A percentile compares a stretch with the other conserved stretches of the same genome.
Conservation (phyloP, 2,797 vertebrate species). For the Alca torda region DNA sequence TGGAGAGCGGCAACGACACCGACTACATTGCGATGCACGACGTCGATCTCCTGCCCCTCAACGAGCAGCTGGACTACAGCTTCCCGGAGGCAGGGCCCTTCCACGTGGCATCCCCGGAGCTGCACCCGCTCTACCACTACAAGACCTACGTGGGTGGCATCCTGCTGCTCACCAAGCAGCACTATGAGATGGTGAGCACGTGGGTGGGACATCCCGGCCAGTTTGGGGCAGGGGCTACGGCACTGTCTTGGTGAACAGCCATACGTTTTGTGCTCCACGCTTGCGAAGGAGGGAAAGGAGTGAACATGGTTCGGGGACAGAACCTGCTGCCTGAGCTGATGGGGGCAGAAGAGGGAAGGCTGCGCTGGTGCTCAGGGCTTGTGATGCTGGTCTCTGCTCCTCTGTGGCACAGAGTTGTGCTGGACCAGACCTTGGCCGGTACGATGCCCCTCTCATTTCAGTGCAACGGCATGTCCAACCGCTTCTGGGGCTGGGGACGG, state of each 20-base stretch:
- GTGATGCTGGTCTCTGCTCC: neutral
- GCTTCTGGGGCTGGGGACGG: slow-evolving; percentile 98
- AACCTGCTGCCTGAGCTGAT: neutral
- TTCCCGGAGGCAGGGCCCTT: slow-evolving; percentile 92
- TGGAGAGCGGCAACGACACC: slow-evolving; percentile 92
- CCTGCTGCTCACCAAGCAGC: slow-evolving; percentile 93
- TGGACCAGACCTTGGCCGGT: neutral
- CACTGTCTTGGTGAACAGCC: fast-evolving
- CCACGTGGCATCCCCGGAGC: slow-evolving; percentile 93
- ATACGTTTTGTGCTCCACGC: fast-evolving
- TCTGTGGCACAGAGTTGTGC: neutral
- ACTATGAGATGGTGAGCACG: slow-evolving; percentile 87
- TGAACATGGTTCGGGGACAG: neutral
- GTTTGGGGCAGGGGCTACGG: neutral
- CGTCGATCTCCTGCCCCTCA: slow-evolving; percentile 93
- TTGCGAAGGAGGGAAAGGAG: neutral
- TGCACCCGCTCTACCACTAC: slow-evolving; percentile 97
- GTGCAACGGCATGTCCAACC: slow-evolving; percentile 99
- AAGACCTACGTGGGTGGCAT: slow-evolving; percentile 97
- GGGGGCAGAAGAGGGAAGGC: neutral
- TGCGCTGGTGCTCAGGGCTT: neutral
- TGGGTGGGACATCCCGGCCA: fast-evolving
- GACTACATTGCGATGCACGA: slow-evolving; percentile 99
- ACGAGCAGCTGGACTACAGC: slow-evolving; percentile 90
- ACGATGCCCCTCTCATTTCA: slow-evolving; percentile 56